Evolutionary conservation across 2,797 vertebrate species (phyloP).

Genomic region (Hapalemur alaotrensis): DNA sequence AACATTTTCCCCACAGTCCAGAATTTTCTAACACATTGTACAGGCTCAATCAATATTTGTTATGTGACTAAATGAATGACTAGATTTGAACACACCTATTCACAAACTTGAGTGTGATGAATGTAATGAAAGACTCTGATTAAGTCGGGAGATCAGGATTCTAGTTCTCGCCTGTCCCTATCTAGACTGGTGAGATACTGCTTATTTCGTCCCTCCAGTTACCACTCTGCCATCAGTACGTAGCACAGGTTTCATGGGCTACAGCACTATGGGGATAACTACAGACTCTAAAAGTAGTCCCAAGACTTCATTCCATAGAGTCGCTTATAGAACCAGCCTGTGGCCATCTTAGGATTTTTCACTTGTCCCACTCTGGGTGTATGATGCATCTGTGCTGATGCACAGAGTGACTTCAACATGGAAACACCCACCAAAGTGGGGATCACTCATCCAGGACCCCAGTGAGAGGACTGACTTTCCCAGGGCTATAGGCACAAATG

Average conservation of each 20-base stretch:
- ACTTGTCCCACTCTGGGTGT: neutral
- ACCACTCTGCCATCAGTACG: neutral
- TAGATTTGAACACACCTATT: neutral
- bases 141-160: neutral
- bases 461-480: neutral
- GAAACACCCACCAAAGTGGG: accelerated
- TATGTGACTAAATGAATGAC: neutral
- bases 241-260: neutral
- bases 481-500: accelerated
- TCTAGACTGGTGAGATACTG: neutral
- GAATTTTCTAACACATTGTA: neutral
- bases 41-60: neutral
- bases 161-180: neutral
- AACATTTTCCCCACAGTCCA: neutral
- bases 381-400: neutral
- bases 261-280: neutral
- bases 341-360: neutral
- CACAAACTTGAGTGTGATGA: neutral
- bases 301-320: neutral
- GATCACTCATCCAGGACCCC: neutral
- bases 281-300: neutral
- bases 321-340: neutral
- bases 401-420: too few species aligned
- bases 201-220: neutral
- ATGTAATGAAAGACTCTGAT: neutral